These are phyloP conservation scores for Perca fluviatilis DNA, from an alignment of 2,113 vertebrate genomes.

Conservation along the genomic window DNA sequence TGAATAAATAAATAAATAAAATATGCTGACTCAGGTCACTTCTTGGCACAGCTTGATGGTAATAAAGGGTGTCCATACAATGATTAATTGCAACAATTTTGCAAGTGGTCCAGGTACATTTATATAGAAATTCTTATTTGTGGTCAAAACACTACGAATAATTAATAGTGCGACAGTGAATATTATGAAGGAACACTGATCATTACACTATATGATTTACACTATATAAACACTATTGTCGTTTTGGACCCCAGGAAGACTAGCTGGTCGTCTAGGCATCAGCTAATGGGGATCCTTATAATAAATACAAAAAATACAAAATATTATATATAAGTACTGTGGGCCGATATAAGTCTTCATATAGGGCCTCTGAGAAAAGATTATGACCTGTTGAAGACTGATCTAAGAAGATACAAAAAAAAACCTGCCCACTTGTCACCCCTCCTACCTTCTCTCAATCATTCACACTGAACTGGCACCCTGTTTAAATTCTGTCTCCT, in stretches of 20 bases:
- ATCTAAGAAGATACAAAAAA: background rate
- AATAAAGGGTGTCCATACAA: constrained; percentile 63
- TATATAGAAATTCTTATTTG: constrained; percentile 47
- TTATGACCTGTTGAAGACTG: background rate
- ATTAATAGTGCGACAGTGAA: constrained; percentile 52
- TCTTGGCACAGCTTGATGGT: constrained; percentile 43
- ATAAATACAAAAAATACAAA: too few relatives aligned
- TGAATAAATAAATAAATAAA: constrained; percentile 78
- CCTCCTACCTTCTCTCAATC: constrained; percentile 12
- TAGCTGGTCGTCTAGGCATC: too few relatives aligned
- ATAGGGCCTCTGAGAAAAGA: constrained; percentile 1
- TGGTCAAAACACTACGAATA: constrained; percentile 68
- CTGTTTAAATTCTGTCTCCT: constrained; percentile 57
- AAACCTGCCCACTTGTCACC: background rate
- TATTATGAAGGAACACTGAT: constrained; percentile 33
- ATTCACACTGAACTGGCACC: constrained; percentile 14
- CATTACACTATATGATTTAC: background rate
- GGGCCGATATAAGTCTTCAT: background rate
- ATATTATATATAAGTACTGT: background rate
- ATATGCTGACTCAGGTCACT: constrained; percentile 63
- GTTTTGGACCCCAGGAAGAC: too few relatives aligned
- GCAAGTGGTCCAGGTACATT: constrained; percentile 44
- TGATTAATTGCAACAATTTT: constrained; percentile 78
- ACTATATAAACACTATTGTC: too few relatives aligned
- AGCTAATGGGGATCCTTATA: too few relatives aligned